Conservation (phyloP, 2,888 invertebrate species). For the Cyclophora punctaria region DNA sequence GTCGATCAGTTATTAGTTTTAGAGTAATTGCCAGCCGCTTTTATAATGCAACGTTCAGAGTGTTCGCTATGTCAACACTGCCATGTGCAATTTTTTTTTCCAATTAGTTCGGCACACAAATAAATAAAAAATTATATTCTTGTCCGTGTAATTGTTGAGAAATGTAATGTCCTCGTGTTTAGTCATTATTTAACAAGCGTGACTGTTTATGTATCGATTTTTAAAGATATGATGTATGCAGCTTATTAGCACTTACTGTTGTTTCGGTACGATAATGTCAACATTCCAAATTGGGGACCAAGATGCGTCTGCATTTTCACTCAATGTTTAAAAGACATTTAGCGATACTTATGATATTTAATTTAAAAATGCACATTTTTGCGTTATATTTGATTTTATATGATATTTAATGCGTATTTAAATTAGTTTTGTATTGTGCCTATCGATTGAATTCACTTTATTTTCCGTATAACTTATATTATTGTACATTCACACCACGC, state of each 20-base stretch:
- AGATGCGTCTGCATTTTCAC: constrained; percentile 38
- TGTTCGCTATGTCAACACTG: constrained; percentile 69
- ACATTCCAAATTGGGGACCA: constrained; percentile 71
- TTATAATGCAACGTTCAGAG: constrained; percentile 57
- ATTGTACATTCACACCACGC: constrained; percentile 1
- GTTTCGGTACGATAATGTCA: constrained; percentile 41
- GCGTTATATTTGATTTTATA: constrained; percentile 8
- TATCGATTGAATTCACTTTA: constrained; percentile 7
- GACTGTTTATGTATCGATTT: constrained; percentile 36
- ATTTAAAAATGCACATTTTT: constrained; percentile 25
- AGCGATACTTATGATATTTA: constrained; percentile 18
- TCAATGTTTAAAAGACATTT: constrained; percentile 35
- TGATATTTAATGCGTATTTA: too few relatives aligned
- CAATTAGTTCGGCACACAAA: constrained; percentile 40
- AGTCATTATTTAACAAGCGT: constrained; percentile 59
- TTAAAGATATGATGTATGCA: constrained; percentile 47
- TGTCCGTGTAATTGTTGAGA: constrained; percentile 42
- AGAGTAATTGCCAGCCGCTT: constrained; percentile 73
- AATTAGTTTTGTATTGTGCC: neutral
- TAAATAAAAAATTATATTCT: constrained; percentile 39
- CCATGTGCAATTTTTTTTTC: constrained; percentile 68
- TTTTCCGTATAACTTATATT: constrained; percentile 6
- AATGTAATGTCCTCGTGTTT: constrained; percentile 54
- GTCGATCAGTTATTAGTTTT: constrained; percentile 59
- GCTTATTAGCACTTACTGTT: constrained; percentile 25